Evolutionary conservation across 2,888 invertebrate species (phyloP).

Genomic region (Lapara coniferarum): DNA sequence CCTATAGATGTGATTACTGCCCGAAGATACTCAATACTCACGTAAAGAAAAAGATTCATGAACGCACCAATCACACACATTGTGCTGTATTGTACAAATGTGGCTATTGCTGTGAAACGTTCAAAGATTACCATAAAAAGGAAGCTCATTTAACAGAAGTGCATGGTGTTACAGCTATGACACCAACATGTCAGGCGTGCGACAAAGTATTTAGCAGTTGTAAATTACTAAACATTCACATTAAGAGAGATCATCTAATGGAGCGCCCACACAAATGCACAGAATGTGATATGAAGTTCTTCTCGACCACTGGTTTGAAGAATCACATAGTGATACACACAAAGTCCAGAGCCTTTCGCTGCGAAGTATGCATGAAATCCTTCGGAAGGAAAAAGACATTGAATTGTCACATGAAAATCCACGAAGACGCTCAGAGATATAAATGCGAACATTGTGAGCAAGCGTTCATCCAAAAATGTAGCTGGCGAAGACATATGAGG

Average conservation of each 20-base stretch:
- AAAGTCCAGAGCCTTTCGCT: constrained; percentile 63
- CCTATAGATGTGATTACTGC: constrained; percentile 58
- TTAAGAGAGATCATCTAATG: constrained; percentile 61
- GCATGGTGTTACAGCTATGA: constrained; percentile 41
- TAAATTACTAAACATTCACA: constrained; percentile 53
- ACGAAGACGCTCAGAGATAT: constrained; percentile 42
- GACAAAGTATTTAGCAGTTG: constrained; percentile 45
- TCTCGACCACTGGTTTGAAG: constrained; percentile 55
- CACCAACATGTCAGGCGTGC: constrained; percentile 49
- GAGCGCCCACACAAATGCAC: constrained; percentile 59
- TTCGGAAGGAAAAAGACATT: constrained; percentile 59
- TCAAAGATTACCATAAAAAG: constrained; percentile 48
- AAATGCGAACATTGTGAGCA: constrained; percentile 40
- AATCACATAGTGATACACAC: constrained; percentile 71
- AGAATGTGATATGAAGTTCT: constrained; percentile 60
- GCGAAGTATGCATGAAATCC: constrained; percentile 54
- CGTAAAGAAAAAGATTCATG: constrained; percentile 64
- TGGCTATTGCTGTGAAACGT: constrained; percentile 49
- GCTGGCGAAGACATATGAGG: constrained; percentile 48
- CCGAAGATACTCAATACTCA: constrained; percentile 63
- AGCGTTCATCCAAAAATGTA: constrained; percentile 46
- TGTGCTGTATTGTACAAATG: constrained; percentile 42
- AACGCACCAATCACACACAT: constrained; percentile 46
- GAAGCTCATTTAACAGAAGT: constrained; percentile 43
- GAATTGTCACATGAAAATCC: constrained; percentile 58